Percentiles rank a stretch among this genome's conserved stretches.
Conservation (phyloP, 2,113 vertebrate species). For the Sialia sialis region DNA sequence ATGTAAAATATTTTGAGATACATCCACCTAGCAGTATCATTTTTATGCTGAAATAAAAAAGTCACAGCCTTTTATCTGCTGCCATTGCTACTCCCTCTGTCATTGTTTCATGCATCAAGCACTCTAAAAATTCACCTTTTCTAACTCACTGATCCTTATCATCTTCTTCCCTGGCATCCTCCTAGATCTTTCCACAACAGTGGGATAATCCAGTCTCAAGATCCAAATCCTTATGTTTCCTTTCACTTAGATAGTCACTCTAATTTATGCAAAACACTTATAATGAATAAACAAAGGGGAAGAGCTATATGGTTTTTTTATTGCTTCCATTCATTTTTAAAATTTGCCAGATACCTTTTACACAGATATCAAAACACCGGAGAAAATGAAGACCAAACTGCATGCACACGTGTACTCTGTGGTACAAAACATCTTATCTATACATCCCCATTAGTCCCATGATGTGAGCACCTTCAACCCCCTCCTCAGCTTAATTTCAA, state of each 20-base stretch:
- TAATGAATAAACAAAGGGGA: not conserved
- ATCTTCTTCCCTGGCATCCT: not conserved
- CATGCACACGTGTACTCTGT: accelerated
- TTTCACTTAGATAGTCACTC: not conserved
- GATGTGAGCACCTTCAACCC: not conserved
- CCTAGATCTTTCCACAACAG: not conserved
- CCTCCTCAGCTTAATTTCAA: not conserved
- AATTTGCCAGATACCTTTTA: not conserved
- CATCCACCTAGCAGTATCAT: not conserved
- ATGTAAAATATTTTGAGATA: not conserved
- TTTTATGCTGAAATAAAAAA: not conserved
- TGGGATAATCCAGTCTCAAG: not conserved
- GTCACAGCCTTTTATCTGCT: not conserved
- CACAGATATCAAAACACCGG: not conserved
- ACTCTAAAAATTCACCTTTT: not conserved
- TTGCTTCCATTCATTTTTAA: not conserved
- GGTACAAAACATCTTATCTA: not conserved
- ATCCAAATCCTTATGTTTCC: not conserved
- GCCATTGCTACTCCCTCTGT: not conserved
- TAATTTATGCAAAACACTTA: not conserved
- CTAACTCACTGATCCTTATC: not conserved
- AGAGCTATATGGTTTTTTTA: not conserved
- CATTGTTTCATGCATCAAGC: not conserved
- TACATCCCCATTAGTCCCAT: not conserved
- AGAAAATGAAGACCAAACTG: not conserved